A percentile compares a stretch with the other conserved stretches of the same genome.
Conservation (phyloP, 2,888 invertebrate genomes). For the Ctenicera cuprea region DNA sequence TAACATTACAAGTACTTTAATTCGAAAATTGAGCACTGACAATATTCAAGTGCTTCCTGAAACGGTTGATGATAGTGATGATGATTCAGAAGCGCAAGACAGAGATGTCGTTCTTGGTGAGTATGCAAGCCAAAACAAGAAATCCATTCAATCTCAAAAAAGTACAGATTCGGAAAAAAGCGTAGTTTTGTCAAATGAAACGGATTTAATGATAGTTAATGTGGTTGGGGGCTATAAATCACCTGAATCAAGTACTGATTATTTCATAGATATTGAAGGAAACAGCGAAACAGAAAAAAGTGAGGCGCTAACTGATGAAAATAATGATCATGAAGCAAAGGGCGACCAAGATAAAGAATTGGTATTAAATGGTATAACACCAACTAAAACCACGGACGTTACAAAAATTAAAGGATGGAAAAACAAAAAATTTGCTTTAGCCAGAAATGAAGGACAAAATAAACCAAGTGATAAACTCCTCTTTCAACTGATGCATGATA, state of each 20-base stretch:
- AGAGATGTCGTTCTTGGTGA: neutral
- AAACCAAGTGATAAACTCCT: slow-evolving; percentile 5
- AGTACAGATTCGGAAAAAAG: neutral
- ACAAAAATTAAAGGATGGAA: slow-evolving; percentile 70
- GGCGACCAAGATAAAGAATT: neutral
- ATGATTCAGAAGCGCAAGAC: neutral
- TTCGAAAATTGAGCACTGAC: neutral
- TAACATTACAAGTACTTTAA: slow-evolving; percentile 7
- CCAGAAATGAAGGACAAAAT: too few relatives aligned
- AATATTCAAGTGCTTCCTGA: neutral
- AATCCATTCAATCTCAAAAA: neutral
- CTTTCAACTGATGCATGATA: neutral
- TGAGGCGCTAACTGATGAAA: neutral
- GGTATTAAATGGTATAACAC: slow-evolving; percentile 55
- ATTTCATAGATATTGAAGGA: neutral
- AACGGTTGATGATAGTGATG: neutral
- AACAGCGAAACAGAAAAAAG: neutral
- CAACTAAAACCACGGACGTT: slow-evolving; percentile 69
- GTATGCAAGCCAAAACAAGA: too few relatives aligned
- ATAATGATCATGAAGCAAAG: neutral
- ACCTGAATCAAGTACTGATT: slow-evolving; percentile 9
- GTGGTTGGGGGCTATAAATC: slow-evolving; percentile 61
- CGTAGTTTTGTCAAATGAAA: slow-evolving; percentile 40
- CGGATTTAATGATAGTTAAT: slow-evolving; percentile 59
- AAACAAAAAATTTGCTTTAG: slow-evolving; percentile 53